Evolutionary conservation across 2,113 vertebrate genomes (phyloP).

Genomic region (Scatophagus argus): DNA sequence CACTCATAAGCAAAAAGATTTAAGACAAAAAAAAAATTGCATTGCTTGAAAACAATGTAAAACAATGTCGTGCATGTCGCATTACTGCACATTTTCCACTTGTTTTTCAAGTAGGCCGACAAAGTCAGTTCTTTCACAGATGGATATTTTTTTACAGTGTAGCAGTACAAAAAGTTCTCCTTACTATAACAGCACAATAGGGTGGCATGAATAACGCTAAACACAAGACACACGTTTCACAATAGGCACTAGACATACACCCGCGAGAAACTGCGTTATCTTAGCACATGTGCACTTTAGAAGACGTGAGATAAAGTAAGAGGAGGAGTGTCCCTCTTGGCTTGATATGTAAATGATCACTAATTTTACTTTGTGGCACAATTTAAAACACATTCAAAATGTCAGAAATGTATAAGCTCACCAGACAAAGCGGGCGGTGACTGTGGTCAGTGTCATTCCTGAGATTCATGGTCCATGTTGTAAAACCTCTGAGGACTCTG

Average conservation of each 20-base stretch:
- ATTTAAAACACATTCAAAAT: background rate
- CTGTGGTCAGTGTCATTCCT: slow-evolving; percentile 26
- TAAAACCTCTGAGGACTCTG: slow-evolving; percentile 44
- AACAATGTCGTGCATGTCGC: too few relatives aligned
- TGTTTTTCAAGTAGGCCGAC: background rate
- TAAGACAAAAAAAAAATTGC: background rate
- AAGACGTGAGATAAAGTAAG: background rate
- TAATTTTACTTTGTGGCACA: background rate
- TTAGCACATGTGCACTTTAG: background rate
- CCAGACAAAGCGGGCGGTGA: slow-evolving; percentile 19
- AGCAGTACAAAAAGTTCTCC: slow-evolving; percentile 45
- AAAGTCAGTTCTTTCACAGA: background rate
- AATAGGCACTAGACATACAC: background rate
- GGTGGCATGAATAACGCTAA: background rate
- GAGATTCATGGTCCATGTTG: slow-evolving; percentile 45
- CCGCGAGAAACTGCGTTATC: background rate
- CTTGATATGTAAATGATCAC: background rate
- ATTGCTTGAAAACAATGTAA: background rate
- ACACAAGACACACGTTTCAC: background rate
- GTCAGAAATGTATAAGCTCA: slow-evolving; percentile 46
- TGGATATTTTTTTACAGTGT: slow-evolving; percentile 16
- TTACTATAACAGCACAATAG: background rate
- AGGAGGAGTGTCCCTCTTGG: slow-evolving; percentile 22
- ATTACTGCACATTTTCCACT: background rate
- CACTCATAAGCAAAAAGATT: too few relatives aligned